Percentiles rank a stretch among this genome's conserved stretches.
These are phyloP conservation scores for Perithous albicinctus DNA, from an alignment of 2,888 invertebrate genomes.

Conservation along the genomic window DNA sequence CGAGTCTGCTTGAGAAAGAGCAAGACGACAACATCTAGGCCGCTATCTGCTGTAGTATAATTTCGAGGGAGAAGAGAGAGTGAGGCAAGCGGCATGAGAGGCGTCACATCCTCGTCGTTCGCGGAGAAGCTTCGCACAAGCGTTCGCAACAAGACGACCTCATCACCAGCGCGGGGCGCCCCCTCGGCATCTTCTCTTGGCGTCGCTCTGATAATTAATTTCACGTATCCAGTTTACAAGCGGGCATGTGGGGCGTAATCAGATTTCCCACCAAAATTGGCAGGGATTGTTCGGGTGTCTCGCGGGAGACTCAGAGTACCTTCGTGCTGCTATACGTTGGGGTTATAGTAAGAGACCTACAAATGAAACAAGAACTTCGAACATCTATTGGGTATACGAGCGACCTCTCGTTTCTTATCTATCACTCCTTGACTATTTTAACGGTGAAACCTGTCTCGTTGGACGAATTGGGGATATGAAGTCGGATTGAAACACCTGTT, in stretches of 20 bases:
- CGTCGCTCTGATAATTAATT: constrained; percentile 80
- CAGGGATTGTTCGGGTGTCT: constrained; percentile 80
- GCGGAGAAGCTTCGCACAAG: constrained; percentile 33
- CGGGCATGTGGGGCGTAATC: constrained; percentile 78
- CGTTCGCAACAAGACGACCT: constrained; percentile 68
- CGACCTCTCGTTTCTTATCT: background rate
- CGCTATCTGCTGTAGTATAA: constrained; percentile 78
- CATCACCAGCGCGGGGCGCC: constrained; percentile 68
- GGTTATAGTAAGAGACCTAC: background rate
- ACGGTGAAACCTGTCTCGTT: background rate
- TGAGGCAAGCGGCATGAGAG: constrained; percentile 6
- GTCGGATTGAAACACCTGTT: background rate
- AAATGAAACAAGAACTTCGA: background rate
- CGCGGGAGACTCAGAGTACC: constrained; percentile 23
- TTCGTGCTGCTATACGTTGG: background rate
- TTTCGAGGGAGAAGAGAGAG: constrained; percentile 72
- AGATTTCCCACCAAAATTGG: constrained; percentile 80
- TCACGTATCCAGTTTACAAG: constrained; percentile 82
- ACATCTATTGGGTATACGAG: background rate
- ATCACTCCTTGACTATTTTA: background rate
- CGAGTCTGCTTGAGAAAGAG: constrained; percentile 37
- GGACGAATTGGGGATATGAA: background rate
- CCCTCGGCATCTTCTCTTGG: constrained; percentile 69
- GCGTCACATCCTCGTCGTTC: constrained; percentile 53
- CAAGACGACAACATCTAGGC: constrained; percentile 73